Conservation (phyloP, 2,113 vertebrate genomes). For the Pedetes capensis region DNA sequence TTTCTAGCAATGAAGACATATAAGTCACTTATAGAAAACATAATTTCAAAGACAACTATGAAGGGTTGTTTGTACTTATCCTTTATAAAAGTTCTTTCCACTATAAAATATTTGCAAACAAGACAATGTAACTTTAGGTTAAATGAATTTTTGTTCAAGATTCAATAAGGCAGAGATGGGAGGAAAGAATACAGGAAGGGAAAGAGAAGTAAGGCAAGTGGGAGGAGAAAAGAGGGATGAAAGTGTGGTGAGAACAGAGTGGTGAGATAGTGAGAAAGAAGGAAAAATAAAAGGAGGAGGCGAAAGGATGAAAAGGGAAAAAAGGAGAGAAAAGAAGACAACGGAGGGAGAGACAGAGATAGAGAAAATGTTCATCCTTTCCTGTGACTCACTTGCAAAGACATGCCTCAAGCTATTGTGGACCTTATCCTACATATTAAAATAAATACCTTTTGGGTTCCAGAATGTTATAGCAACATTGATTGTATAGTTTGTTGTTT, state of each 20-base stretch:
- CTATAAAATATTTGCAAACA: neutral
- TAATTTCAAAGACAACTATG: neutral
- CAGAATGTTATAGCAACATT: neutral
- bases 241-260: neutral
- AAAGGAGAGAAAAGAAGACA: neutral
- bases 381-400: neutral
- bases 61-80: neutral
- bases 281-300: neutral
- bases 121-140: neutral
- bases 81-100: neutral
- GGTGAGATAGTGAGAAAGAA: neutral
- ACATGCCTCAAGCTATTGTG: too few species aligned
- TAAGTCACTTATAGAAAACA: neutral
- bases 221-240: neutral
- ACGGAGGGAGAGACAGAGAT: neutral
- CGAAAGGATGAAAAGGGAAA: neutral
- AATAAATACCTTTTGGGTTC: neutral
- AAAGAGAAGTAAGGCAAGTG: neutral
- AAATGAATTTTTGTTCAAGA: neutral
- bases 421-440: fast-evolving
- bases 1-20: neutral
- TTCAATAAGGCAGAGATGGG: neutral
- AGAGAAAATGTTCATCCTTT: neutral
- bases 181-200: neutral
- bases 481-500: neutral